Conservation (phyloP, 2,797 vertebrate species). For the Sarcoramphus papa region DNA sequence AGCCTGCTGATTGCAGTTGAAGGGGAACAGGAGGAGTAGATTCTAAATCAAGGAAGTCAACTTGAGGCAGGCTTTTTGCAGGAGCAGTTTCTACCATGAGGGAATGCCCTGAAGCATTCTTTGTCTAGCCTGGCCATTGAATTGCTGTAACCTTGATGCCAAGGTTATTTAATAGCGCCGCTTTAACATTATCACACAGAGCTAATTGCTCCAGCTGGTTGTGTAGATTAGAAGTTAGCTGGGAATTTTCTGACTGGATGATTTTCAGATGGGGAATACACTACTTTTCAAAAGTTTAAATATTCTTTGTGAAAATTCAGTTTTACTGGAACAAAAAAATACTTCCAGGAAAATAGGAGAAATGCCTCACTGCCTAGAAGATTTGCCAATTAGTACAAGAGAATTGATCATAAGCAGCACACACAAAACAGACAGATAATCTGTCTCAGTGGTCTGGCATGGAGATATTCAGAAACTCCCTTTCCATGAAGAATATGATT, state of each 20-base stretch:
- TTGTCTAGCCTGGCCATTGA: background rate
- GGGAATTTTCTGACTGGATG: background rate
- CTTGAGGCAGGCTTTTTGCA: background rate
- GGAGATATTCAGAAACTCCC: background rate
- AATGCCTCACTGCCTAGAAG: background rate
- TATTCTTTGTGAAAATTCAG: background rate
- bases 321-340: background rate
- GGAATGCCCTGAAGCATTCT: background rate
- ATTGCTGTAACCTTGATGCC: constrained; percentile 24
- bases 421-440: background rate
- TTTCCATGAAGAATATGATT: background rate
- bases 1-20: background rate
- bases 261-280: background rate
- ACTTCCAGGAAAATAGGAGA: background rate
- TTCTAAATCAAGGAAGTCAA: background rate
- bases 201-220: background rate
- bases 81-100: background rate
- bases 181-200: background rate
- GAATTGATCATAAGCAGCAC: background rate
- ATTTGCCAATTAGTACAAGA: background rate
- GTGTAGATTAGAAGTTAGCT: background rate
- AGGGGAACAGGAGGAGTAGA: background rate
- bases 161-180: constrained; percentile 29
- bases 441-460: background rate
- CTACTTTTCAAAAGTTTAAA: background rate